A percentile compares a stretch with the other conserved stretches of the same genome.
These are phyloP conservation scores for Globicephala melas DNA, from an alignment of 2,113 vertebrate species.

Conservation along the genomic window DNA sequence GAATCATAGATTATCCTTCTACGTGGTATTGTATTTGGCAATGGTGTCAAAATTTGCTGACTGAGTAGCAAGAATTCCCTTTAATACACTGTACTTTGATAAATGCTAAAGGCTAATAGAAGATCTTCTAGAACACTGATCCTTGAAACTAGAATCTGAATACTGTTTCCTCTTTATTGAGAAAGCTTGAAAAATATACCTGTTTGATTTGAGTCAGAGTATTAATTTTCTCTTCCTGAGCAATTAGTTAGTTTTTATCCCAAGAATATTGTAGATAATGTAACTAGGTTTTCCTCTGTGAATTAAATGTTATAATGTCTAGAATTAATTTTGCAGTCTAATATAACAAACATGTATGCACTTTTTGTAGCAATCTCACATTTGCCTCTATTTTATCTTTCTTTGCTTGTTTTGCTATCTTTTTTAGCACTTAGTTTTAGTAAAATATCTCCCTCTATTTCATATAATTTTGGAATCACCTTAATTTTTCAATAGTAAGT, in stretches of 20 bases:
- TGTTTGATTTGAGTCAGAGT: background rate
- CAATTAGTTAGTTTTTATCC: background rate
- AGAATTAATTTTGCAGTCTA: background rate
- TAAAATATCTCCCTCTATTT: background rate
- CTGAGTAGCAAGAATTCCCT: background rate
- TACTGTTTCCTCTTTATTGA: background rate
- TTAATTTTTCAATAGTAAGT: background rate
- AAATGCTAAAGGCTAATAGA: background rate
- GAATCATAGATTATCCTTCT: background rate
- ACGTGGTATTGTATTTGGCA: background rate
- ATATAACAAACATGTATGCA: background rate
- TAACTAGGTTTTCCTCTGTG: background rate
- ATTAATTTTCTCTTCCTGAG: background rate
- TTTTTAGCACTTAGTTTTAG: background rate
- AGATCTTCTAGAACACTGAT: background rate
- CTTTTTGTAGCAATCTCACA: background rate
- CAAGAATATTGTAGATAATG: background rate
- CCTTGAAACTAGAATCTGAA: background rate
- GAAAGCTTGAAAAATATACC: background rate
- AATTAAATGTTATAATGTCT: background rate
- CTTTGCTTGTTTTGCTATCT: background rate
- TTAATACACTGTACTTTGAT: background rate
- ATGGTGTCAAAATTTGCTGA: background rate
- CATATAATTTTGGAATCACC: background rate
- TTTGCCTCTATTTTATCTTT: background rate